Evolutionary conservation across 1,140 invertebrate genomes (phyloP).

Genomic region (Drosophila baimaii): DNA sequence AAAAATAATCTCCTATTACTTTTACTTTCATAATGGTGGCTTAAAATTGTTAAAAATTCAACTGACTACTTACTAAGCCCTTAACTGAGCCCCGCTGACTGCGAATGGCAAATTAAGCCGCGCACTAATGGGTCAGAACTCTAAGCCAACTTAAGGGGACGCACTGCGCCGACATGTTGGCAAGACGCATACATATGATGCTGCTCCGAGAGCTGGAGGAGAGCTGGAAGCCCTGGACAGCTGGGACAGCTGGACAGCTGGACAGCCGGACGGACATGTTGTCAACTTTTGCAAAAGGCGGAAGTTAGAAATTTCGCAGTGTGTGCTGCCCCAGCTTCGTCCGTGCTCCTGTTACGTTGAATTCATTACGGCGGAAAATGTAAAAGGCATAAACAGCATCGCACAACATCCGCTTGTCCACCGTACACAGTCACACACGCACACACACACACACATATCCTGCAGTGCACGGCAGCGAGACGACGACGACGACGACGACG

Average conservation of each 20-base stretch:
- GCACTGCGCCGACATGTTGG: conserved; percentile 29
- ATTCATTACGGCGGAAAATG: conserved; percentile 81
- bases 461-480: conserved; percentile 61
- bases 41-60: conserved; percentile 6
- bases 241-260: background rate
- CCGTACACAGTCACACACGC: conserved; percentile 15
- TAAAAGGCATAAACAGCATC: conserved; percentile 82
- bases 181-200: conserved; percentile 47
- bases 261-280: conserved; percentile 65
- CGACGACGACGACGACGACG: conserved; percentile 55
- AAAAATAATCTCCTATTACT: background rate
- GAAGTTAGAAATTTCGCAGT: conserved; percentile 81
- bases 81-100: conserved; percentile 7
- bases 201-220: background rate
- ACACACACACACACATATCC: conserved; percentile 20
- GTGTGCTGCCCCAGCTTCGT: conserved; percentile 8
- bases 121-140: conserved; percentile 41
- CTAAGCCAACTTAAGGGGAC: conserved; percentile 42
- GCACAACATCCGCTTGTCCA: conserved; percentile 77
- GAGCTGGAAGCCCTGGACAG: background rate
- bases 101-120: conserved; percentile 26
- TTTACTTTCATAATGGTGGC: too few relatives aligned
- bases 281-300: conserved; percentile 80
- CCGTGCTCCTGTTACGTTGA: conserved; percentile 55
- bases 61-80: background rate